Evolutionary conservation across 2,113 vertebrate species (phyloP).

Genomic region (Dicentrarchus labrax): DNA sequence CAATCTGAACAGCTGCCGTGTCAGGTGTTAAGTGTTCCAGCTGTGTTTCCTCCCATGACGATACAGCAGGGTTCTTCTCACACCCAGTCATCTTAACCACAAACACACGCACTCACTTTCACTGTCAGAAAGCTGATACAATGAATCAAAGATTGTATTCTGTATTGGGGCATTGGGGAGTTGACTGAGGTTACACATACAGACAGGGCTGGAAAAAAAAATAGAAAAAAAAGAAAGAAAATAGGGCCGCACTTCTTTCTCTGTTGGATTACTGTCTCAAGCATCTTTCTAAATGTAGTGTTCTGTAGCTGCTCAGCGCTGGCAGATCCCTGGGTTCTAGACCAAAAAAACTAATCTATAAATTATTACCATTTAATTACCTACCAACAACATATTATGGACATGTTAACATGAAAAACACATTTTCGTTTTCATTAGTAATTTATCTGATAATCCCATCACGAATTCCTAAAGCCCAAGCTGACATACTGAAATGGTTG

Average conservation of each 20-base stretch:
- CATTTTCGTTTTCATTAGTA: neutral
- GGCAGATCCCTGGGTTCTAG: neutral
- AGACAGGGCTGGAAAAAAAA: neutral
- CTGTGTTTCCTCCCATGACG: slow-evolving; percentile 73
- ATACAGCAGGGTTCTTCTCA: slow-evolving; percentile 58
- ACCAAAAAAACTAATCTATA: neutral
- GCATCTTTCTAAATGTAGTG: neutral
- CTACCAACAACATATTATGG: neutral
- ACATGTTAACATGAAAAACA: neutral
- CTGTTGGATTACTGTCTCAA: neutral
- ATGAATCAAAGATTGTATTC: slow-evolving; percentile 25
- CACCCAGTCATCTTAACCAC: slow-evolving; percentile 44
- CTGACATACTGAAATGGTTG: neutral
- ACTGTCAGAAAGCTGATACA: slow-evolving; percentile 9
- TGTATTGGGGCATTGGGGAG: neutral
- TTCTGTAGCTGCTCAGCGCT: neutral
- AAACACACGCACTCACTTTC: slow-evolving; percentile 25
- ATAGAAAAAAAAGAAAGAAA: neutral
- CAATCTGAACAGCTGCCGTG: slow-evolving; percentile 76
- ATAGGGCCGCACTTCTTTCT: neutral
- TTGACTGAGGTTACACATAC: neutral
- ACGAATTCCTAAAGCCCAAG: neutral
- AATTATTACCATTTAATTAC: slow-evolving; percentile 16
- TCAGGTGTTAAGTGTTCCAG: slow-evolving; percentile 72
- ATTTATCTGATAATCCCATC: neutral